Base-by-base conservation (phyloP, 1,140 invertebrate genomes). In the Asobara japonica region DNA sequence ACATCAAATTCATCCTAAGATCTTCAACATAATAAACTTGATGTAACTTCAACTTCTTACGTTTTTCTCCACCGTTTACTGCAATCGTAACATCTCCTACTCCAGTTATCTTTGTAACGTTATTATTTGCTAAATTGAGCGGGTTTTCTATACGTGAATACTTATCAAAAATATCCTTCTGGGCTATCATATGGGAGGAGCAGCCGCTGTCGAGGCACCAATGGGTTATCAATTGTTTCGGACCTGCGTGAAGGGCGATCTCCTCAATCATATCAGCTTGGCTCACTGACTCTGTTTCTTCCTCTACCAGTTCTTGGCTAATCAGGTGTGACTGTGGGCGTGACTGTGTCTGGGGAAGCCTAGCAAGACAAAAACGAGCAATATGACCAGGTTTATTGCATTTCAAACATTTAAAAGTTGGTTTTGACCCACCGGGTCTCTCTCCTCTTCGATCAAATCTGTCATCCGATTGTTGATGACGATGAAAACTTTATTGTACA, bases 321-420 rank as follows among this genome's bases (percentile, higher is more conserved):
- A 18, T n/a, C 56, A 38, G 0, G 29, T 65, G 18, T 69, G 69
- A 41, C 69, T 62, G 30, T 56, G 45, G 0, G 60, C 33, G 4
- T 45, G 70, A 20, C 11, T 41, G 36, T 31, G 22, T 7, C n/a
- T 3, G 25, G 33, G 45, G 45, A 18, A 64, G 41, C 31, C 22
- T 67, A 27, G 20, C 22, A 4, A 30, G 36, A 38, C 73, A 77
- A 45, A 70, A 22, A 11, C 51, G 20, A 4, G 48, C 41, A 45
- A 65, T 74, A 31, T 77, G 71, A 1, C 75, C 71, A 38, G 56
- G 56, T 36, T 70, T 56, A 33, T 72, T 66, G 48, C 75, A 77
- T 2, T 38, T 33, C 41, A 56, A 30, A 36, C 73, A 77, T 38
- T 64, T 60, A 10, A 68, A 27, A 11, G 5, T 11, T n/a, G n/a